Percentiles rank a stretch among this genome's conserved stretches.
phyloP scores from a whole-genome alignment of 1,140 invertebrate genomes.

The Drosophila quadrilineata region DNA sequence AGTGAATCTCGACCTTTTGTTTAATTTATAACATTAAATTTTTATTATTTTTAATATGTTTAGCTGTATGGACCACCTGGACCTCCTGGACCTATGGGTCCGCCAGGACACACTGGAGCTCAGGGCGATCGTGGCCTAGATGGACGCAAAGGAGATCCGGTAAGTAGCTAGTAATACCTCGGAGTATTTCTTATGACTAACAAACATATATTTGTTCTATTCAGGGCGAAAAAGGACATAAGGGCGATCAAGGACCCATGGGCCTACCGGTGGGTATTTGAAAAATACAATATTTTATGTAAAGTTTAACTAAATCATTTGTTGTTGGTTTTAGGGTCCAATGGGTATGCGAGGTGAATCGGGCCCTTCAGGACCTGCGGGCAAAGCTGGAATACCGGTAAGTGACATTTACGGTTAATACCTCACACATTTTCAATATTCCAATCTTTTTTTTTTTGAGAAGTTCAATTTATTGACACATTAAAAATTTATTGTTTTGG shows the following conservation, averaged over 20 bases:
- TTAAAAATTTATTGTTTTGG: constrained; percentile 43
- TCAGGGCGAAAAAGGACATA: constrained; percentile 94
- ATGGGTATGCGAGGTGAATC: constrained; percentile 93
- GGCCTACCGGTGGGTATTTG: constrained; percentile 92
- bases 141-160: constrained; percentile 93
- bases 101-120: constrained; percentile 91
- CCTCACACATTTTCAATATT: too few species aligned
- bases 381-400: constrained; percentile 90
- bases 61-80: constrained; percentile 79
- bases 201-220: background rate
- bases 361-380: constrained; percentile 87
- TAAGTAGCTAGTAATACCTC: constrained; percentile 82
- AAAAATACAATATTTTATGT: background rate
- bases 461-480: constrained; percentile 3
- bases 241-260: constrained; percentile 96
- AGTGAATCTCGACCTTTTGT: constrained; percentile 27
- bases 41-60: background rate
- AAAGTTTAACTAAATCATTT: constrained; percentile 8
- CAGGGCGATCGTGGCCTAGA: constrained; percentile 88
- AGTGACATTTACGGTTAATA: constrained; percentile 76
- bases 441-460: background rate
- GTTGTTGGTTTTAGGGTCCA: constrained; percentile 85
- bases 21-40: background rate
- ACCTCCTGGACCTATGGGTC: constrained; percentile 84
- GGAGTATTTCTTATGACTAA: too few species aligned